Conservation (phyloP, 2,888 invertebrate species). For the Drosophila setosimentum region DNA sequence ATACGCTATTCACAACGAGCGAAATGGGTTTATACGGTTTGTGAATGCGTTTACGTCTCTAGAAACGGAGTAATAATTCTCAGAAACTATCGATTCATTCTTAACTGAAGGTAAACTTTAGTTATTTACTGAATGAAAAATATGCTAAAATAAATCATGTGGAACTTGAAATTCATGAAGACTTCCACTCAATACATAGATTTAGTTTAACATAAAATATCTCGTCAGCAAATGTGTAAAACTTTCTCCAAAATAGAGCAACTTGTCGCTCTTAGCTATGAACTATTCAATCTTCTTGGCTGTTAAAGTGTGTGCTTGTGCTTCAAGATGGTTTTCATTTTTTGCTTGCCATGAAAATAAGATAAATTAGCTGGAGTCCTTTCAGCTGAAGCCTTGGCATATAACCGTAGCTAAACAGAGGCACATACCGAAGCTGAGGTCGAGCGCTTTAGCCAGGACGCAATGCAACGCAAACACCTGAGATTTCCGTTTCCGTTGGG, state of each 20-base stretch:
- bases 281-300: background rate
- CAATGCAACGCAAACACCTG: slow-evolving; percentile 74
- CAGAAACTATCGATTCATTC: too few species aligned
- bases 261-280: background rate
- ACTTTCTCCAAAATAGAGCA: slow-evolving; percentile 3
- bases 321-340: slow-evolving; percentile 11
- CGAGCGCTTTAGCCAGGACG: slow-evolving; percentile 23
- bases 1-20: background rate
- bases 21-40: background rate
- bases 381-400: slow-evolving; percentile 30
- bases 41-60: background rate
- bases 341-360: slow-evolving; percentile 55
- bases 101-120: rapidly evolving
- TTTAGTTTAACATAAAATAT: background rate
- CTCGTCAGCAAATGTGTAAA: background rate
- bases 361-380: slow-evolving; percentile 72
- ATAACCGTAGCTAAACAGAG: slow-evolving; percentile 12
- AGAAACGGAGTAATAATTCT: background rate
- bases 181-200: background rate
- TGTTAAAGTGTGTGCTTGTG: background rate
- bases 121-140: background rate
- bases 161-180: background rate
- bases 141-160: rapidly evolving
- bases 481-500: slow-evolving; percentile 79
- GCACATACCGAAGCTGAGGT: slow-evolving; percentile 18